Conservation (phyloP, 1,140 invertebrate species). For the Hylyphantes graminicola region DNA sequence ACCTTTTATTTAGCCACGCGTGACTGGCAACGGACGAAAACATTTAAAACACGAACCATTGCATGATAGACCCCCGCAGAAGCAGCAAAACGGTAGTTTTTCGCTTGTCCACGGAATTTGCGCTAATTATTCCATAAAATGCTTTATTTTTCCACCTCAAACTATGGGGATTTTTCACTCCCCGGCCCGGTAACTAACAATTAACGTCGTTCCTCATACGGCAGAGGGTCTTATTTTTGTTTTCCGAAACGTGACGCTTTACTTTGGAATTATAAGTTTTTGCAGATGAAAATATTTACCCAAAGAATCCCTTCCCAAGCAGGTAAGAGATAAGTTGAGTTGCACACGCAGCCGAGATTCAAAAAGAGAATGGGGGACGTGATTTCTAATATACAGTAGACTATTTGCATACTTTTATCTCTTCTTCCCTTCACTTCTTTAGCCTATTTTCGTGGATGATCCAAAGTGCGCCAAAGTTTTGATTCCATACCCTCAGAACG, state of each 20-base stretch:
- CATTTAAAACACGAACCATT: constrained; percentile 59
- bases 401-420: constrained; percentile 54
- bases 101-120: constrained; percentile 49
- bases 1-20: constrained; percentile 40
- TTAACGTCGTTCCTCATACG: constrained; percentile 35
- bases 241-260: constrained; percentile 28
- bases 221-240: constrained; percentile 11
- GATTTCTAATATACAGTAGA: constrained; percentile 54
- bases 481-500: not conserved
- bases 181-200: constrained; percentile 41
- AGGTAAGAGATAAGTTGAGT: not conserved
- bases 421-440: not conserved
- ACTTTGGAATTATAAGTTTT: constrained; percentile 51
- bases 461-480: constrained; percentile 19
- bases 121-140: constrained; percentile 59
- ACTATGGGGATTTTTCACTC: constrained; percentile 36
- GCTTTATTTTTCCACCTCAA: constrained; percentile 48
- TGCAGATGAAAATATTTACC: constrained; percentile 37
- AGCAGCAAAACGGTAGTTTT: constrained; percentile 22
- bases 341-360: constrained; percentile 14
- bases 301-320: not conserved
- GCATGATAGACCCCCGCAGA: constrained; percentile 46
- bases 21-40: constrained; percentile 58
- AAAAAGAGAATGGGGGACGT: not conserved
- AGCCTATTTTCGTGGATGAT: not conserved